A percentile compares a stretch with the other conserved stretches of the same genome.
Conservation (phyloP, 2,797 vertebrate genomes). For the Halcyon leucocephala region DNA sequence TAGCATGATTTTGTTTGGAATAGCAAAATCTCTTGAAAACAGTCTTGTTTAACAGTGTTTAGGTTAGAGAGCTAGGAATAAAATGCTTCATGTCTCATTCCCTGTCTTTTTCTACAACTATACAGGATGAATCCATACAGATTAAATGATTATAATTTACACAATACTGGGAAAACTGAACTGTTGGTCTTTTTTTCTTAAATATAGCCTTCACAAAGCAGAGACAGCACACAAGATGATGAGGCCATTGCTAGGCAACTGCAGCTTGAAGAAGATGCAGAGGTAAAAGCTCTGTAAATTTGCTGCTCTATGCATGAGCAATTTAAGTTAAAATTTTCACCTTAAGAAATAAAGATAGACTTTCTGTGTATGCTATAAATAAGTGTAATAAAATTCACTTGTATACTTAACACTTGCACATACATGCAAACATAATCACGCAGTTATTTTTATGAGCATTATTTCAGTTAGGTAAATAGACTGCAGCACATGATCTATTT, state of each 20-base stretch:
- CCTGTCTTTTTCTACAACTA: neutral
- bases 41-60: neutral
- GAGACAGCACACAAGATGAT: conserved; percentile 82
- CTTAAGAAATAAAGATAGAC: neutral
- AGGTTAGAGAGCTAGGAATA: neutral
- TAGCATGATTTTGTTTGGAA: neutral
- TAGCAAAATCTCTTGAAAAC: neutral
- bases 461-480: neutral
- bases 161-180: neutral
- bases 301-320: neutral
- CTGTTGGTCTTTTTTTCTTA: neutral
- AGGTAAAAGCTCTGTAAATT: conserved; percentile 79
- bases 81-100: neutral
- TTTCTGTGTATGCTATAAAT: neutral
- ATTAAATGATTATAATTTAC: neutral
- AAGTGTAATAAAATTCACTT: neutral
- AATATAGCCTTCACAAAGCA: conserved; percentile 80
- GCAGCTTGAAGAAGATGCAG: conserved; percentile 90
- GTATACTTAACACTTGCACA: neutral
- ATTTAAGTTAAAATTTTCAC: neutral
- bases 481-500: neutral
- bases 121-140: neutral
- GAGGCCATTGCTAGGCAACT: conserved; percentile 89
- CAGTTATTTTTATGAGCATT: neutral
- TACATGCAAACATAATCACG: neutral